phyloP scores from a whole-genome alignment of 2,888 invertebrate species.

The Ceramica pisi region DNA sequence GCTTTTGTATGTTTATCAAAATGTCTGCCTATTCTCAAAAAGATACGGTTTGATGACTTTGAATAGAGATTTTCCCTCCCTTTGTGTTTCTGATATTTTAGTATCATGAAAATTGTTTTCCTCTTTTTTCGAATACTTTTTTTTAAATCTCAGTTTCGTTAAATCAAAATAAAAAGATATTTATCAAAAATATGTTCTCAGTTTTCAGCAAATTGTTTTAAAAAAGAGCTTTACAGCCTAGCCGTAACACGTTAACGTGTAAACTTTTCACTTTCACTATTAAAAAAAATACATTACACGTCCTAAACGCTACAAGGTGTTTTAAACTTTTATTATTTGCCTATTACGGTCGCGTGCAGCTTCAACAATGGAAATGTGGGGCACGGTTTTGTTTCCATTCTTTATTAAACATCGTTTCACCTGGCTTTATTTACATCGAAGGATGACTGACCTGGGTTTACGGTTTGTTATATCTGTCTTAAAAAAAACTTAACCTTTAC shows the following conservation, averaged over 20 bases:
- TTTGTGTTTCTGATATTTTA: not conserved
- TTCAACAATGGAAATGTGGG: constrained; percentile 60
- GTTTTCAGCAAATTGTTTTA: constrained; percentile 8
- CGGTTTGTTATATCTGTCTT: constrained; percentile 38
- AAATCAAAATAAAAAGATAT: not conserved
- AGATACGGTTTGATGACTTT: not conserved
- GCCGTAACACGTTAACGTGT: not conserved
- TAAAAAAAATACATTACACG: constrained; percentile 13
- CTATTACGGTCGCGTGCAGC: constrained; percentile 65
- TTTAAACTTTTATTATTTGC: constrained; percentile 69
- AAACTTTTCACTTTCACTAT: constrained; percentile 1
- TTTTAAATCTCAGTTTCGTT: not conserved
- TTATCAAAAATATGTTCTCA: not conserved
- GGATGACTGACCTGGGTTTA: constrained; percentile 48
- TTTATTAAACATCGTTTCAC: constrained; percentile 43
- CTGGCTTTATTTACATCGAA: constrained; percentile 43
- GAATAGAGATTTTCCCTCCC: not conserved
- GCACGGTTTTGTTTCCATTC: constrained; percentile 61
- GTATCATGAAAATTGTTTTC: not conserved
- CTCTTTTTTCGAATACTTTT: not conserved
- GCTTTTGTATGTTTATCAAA: not conserved
- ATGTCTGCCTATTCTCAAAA: not conserved
- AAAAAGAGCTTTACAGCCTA: not conserved
- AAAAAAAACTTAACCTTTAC: constrained; percentile 21
- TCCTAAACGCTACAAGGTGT: constrained; percentile 19